phyloP scores from a whole-genome alignment of 2,113 vertebrate species.

The Thamnaconus septentrionalis region DNA sequence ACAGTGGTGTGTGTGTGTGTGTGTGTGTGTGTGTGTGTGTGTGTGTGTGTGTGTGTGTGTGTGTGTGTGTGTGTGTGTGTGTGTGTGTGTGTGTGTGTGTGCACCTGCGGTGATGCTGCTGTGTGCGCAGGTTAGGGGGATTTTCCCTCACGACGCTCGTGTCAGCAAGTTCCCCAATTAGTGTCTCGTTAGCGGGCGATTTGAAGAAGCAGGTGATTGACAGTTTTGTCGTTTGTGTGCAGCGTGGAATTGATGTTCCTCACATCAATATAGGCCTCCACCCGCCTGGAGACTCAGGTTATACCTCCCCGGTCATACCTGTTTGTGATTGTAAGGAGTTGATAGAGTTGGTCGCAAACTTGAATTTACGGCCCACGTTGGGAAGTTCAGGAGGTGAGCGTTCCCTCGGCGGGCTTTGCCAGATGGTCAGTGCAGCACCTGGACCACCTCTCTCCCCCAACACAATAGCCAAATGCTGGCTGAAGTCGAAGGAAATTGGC shows the following conservation, averaged over 20 bases:
- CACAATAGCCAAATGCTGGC: too few relatives aligned
- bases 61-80: conserved; percentile 3
- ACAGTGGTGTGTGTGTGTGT: conserved; percentile 30
- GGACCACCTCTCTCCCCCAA: not conserved
- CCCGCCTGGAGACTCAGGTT: too few relatives aligned
- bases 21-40: not conserved
- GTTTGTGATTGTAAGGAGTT: too few relatives aligned
- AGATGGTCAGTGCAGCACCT: not conserved
- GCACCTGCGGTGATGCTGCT: not conserved
- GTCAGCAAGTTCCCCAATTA: conserved; percentile 66
- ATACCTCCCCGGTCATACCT: too few relatives aligned
- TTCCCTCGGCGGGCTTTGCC: not conserved
- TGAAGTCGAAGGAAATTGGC: too few relatives aligned
- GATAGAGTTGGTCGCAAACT: too few relatives aligned
- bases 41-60: conserved; percentile 3
- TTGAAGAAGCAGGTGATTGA: conserved; percentile 58
- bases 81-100: conserved; percentile 18
- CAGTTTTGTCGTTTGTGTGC: conserved; percentile 33
- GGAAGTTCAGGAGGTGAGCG: too few relatives aligned
- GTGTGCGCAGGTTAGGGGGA: conserved; percentile 9
- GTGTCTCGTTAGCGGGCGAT: conserved; percentile 58
- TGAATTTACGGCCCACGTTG: too few relatives aligned
- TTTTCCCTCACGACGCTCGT: conserved; percentile 45
- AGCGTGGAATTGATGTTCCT: conserved; percentile 2
- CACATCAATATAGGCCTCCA: conserved; percentile 3